A percentile compares a stretch with the other conserved stretches of the same genome.
phyloP scores from a whole-genome alignment of 2,888 invertebrate species.

The Mythimna vitellina region DNA sequence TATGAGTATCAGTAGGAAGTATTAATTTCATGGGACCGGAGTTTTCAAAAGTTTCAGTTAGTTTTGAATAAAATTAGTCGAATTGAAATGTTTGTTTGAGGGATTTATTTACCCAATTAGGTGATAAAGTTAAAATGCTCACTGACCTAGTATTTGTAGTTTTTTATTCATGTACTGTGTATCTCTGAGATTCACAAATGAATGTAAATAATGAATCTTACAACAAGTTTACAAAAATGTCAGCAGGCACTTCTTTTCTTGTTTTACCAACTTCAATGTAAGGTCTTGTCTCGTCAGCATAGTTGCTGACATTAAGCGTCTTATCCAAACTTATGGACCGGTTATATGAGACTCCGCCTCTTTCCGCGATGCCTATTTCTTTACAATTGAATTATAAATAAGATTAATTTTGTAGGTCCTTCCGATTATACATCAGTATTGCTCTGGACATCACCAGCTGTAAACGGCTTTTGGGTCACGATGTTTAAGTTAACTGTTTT shows the following conservation, averaged over 20 bases:
- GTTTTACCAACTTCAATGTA: neutral
- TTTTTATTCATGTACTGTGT: neutral
- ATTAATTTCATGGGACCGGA: too few species aligned
- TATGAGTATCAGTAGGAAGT: too few species aligned
- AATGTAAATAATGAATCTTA: neutral
- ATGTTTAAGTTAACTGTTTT: slow-evolving; percentile 61
- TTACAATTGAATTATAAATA: slow-evolving; percentile 41
- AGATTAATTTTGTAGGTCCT: slow-evolving; percentile 31
- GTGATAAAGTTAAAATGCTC: neutral
- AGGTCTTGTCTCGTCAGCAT: neutral
- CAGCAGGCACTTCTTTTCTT: neutral
- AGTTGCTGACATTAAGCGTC: slow-evolving; percentile 3
- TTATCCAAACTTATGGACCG: slow-evolving; percentile 32
- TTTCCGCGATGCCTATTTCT: slow-evolving; percentile 41
- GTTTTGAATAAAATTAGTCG: too few species aligned
- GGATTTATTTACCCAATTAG: neutral
- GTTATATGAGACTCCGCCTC: slow-evolving; percentile 36
- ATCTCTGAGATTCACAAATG: neutral
- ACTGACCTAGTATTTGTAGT: neutral
- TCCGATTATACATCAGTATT: slow-evolving; percentile 62
- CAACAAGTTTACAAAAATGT: neutral
- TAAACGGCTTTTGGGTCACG: slow-evolving; percentile 49
- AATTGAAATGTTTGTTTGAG: too few species aligned
- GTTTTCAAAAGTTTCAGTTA: too few species aligned
- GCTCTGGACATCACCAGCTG: slow-evolving; percentile 57